Conservation (phyloP, 2,113 vertebrate species). For the Bagarius yarrelli region DNA sequence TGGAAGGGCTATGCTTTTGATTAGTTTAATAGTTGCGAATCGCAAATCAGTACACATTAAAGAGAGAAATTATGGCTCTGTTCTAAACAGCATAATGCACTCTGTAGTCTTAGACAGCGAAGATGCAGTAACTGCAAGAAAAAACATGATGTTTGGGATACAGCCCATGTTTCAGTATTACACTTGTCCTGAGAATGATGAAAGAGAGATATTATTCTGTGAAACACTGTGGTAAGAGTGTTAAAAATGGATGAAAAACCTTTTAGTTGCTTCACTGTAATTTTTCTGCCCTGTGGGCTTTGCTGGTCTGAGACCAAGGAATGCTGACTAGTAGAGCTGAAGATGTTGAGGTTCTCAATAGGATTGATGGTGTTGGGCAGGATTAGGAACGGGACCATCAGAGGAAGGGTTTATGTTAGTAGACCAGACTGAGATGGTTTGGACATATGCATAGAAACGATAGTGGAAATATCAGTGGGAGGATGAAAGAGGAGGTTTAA, state of each 20-base stretch:
- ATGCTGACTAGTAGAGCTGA: not conserved
- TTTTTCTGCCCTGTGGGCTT: not conserved
- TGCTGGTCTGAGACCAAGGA: not conserved
- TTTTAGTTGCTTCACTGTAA: not conserved
- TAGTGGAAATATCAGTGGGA: too few species aligned
- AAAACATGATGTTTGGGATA: not conserved
- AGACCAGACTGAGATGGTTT: too few species aligned
- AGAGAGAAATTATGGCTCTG: not conserved
- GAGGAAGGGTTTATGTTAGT: too few species aligned
- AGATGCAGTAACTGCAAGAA: not conserved
- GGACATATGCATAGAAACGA: too few species aligned
- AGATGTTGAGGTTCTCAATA: too few species aligned
- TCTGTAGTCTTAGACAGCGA: not conserved
- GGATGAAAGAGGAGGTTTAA: too few species aligned
- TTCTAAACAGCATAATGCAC: not conserved
- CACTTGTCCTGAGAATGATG: not conserved
- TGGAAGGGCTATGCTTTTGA: not conserved
- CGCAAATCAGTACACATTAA: not conserved
- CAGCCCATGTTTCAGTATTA: not conserved
- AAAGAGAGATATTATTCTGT: not conserved
- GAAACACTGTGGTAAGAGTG: not conserved
- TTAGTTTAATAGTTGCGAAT: not conserved
- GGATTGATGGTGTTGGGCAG: too few species aligned
- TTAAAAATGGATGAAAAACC: not conserved
- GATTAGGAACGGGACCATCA: too few species aligned